These are phyloP conservation scores for Petrocephalus sullivani DNA, from an alignment of 2,797 vertebrate species.

Conservation along the genomic window DNA sequence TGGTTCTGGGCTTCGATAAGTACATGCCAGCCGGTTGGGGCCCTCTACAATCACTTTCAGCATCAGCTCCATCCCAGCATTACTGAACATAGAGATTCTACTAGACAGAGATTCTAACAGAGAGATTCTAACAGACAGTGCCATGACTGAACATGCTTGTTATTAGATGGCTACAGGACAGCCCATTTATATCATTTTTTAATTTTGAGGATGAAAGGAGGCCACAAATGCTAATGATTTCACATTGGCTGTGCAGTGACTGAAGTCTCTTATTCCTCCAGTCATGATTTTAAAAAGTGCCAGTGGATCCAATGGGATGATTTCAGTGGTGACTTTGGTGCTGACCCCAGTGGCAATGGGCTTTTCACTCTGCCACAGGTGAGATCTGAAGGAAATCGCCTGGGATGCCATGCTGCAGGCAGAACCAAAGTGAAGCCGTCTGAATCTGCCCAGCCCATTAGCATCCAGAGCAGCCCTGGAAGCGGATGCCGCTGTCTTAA, in stretches of 20 bases:
- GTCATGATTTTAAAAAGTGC: background rate
- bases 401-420: background rate
- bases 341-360: background rate
- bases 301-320: background rate
- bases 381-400: background rate
- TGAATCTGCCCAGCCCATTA: slow-evolving; percentile 37
- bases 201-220: background rate
- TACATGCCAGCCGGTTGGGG: background rate
- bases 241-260: background rate
- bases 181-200: background rate
- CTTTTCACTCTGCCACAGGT: background rate
- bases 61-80: background rate
- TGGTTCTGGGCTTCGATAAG: background rate
- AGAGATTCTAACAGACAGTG: background rate
- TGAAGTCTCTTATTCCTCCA: background rate
- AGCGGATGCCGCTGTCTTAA: slow-evolving; percentile 26
- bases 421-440: slow-evolving; percentile 2
- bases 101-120: too few species aligned
- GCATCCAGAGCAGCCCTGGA: slow-evolving; percentile 17
- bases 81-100: too few species aligned
- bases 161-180: background rate
- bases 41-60: too few species aligned
- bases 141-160: background rate
- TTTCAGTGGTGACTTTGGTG: background rate
- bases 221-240: background rate